Evolutionary conservation across 2,888 invertebrate genomes (phyloP), one percentile per base, ranked within the genome.

Genomic region (Isoperla grammatica): DNA sequence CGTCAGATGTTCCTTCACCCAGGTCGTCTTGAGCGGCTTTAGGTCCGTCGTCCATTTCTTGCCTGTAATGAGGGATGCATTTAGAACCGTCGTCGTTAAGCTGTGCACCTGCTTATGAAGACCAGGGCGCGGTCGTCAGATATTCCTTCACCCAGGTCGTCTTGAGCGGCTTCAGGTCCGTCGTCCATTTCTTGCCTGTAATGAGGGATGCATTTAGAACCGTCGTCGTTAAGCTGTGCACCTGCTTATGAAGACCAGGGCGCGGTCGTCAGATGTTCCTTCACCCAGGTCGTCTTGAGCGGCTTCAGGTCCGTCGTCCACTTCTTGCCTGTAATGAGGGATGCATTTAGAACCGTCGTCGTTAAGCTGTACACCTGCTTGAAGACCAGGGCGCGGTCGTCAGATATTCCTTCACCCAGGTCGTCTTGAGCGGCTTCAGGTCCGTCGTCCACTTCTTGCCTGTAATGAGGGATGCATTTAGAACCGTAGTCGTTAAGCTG

Each of bases 61-160:
- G n/a, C n/a, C n/a, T 90, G 70, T 95, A 95, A 70, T 95, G 95
- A 74, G 93, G 92, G 74, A 85, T 81, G 67, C 84, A 88, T 64
- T 84, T 87, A 64, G 78, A 81, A 11, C 90, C 90, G 68, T 88
- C 81, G 0, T 76, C 70, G 46, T 81, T 78, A 56, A 69, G 42
- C 86, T 86, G 71, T 91, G 84, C 2, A 82, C 81, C 75, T 95
- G 94, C 68, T 93, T 87, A n/a, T n/a, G n/a, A n/a, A n/a, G n/a
- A n/a, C n/a, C n/a, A n/a, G n/a, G 95, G 95, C 0, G 94, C 95
- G 19, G 85, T 85, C 0, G 90, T 88, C 56, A 95, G 74, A 71
- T 95, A 95, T 23, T 90, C 87, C 70, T 95, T 95, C 8, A 81
- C 72, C 82, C 88, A 87, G 67, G 82, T 81, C 0, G 93, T 94